A percentile compares a stretch with the other conserved stretches of the same genome.
Evolutionary conservation across 1,140 invertebrate species (phyloP).

Genomic region (Caerostris extrusa): DNA sequence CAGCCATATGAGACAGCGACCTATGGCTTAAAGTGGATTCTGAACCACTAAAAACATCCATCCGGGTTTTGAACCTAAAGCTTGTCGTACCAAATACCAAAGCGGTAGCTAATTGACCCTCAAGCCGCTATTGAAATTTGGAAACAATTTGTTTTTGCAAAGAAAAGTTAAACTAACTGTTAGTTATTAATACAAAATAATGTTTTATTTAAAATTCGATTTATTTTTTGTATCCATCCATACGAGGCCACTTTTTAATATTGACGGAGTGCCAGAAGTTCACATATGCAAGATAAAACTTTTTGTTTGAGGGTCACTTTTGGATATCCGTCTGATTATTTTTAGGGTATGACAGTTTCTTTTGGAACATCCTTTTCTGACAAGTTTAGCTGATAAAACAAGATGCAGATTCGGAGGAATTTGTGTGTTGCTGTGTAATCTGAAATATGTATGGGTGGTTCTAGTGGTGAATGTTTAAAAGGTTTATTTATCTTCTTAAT

Average conservation of each 20-base stretch:
- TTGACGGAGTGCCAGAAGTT: background rate
- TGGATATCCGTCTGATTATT: conserved; percentile 4
- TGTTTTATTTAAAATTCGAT: no score
- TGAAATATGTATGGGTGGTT: background rate
- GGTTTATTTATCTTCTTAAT: background rate
- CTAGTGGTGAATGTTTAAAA: background rate
- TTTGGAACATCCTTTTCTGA: background rate
- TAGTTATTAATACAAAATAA: no score
- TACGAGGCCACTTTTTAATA: background rate
- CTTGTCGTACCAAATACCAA: no score
- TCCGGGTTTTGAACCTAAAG: no score
- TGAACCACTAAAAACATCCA: no score
- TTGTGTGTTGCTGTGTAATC: background rate
- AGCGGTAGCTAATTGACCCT: no score
- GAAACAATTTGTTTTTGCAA: no score
- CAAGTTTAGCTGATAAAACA: background rate
- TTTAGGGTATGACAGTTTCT: background rate
- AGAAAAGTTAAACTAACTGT: no score
- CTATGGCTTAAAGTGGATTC: no score
- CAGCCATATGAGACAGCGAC: no score
- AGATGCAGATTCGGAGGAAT: background rate
- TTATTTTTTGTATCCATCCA: background rate
- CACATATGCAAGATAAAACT: background rate
- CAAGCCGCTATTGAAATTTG: no score
- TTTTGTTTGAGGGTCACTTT: background rate